Conservation (phyloP, 2,888 invertebrate genomes). For the Cistogaster globosa region DNA sequence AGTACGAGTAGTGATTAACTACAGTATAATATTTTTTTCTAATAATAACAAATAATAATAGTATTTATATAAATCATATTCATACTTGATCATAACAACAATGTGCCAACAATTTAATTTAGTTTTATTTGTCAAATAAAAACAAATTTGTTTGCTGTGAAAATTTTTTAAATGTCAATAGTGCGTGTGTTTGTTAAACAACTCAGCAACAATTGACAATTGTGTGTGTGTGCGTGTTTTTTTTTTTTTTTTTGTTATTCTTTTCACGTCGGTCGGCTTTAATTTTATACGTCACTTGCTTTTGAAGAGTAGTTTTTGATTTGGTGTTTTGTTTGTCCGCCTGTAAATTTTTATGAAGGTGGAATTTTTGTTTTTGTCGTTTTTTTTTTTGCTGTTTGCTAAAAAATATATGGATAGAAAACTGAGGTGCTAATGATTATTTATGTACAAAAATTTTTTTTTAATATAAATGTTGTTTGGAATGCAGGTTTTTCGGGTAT, state of each 20-base stretch:
- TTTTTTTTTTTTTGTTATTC: slow-evolving; percentile 37
- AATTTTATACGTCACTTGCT: slow-evolving; percentile 36
- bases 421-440: slow-evolving; percentile 40
- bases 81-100: slow-evolving; percentile 52
- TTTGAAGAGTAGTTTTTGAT: slow-evolving; percentile 20
- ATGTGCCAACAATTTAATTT: slow-evolving; percentile 69
- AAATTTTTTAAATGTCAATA: slow-evolving; percentile 36
- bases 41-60: slow-evolving; percentile 31
- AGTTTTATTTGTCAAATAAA: slow-evolving; percentile 68
- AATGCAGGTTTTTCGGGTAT: background rate
- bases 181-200: background rate
- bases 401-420: background rate
- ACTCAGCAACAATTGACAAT: background rate
- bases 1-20: background rate
- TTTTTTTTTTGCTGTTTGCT: background rate
- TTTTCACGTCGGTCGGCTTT: slow-evolving; percentile 33
- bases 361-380: background rate
- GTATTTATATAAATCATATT: slow-evolving; percentile 35
- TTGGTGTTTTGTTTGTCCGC: background rate
- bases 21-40: slow-evolving; percentile 8
- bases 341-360: slow-evolving; percentile 5
- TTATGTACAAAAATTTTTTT: background rate
- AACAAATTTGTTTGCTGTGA: slow-evolving; percentile 65
- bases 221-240: too few species aligned
- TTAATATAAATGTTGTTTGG: background rate